phyloP scores from a whole-genome alignment of 2,888 invertebrate species.

The Amorpha juglandis region DNA sequence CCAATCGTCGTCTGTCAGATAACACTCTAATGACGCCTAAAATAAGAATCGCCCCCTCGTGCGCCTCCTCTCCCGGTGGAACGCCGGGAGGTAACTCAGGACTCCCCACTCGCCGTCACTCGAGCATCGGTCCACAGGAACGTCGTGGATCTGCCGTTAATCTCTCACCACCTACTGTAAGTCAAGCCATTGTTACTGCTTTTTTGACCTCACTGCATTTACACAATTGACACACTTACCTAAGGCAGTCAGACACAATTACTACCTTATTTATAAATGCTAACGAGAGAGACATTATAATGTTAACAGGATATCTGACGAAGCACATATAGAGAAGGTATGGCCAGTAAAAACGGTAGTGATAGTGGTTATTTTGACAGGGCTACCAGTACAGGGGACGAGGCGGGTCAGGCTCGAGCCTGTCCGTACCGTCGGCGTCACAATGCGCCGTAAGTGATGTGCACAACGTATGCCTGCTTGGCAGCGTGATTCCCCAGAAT shows the following conservation, averaged over 20 bases:
- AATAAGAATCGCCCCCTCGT: slow-evolving; percentile 94
- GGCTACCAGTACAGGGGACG: slow-evolving; percentile 87
- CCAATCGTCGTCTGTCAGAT: slow-evolving; percentile 94
- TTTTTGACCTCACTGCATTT: slow-evolving; percentile 13
- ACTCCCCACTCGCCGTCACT: slow-evolving; percentile 93
- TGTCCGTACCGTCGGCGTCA: slow-evolving; percentile 92
- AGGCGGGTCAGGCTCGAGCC: slow-evolving; percentile 91
- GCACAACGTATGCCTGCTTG: slow-evolving; percentile 61
- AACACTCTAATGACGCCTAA: slow-evolving; percentile 96
- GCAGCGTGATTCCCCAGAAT: slow-evolving; percentile 62
- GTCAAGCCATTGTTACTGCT: slow-evolving; percentile 53
- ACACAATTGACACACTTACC: slow-evolving; percentile 9
- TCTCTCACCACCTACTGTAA: slow-evolving; percentile 95
- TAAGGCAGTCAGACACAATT: neutral
- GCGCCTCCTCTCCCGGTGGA: slow-evolving; percentile 92
- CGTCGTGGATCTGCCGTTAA: slow-evolving; percentile 92
- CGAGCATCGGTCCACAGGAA: slow-evolving; percentile 96
- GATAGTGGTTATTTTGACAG: slow-evolving; percentile 78
- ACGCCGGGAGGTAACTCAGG: slow-evolving; percentile 89
- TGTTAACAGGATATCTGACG: slow-evolving; percentile 1
- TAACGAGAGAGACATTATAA: neutral
- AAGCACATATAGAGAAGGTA: neutral
- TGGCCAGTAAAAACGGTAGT: slow-evolving; percentile 42
- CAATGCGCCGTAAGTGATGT: slow-evolving; percentile 87
- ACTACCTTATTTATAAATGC: neutral